Conservation (phyloP, 2,888 invertebrate genomes). For the Machimus atricapillus region DNA sequence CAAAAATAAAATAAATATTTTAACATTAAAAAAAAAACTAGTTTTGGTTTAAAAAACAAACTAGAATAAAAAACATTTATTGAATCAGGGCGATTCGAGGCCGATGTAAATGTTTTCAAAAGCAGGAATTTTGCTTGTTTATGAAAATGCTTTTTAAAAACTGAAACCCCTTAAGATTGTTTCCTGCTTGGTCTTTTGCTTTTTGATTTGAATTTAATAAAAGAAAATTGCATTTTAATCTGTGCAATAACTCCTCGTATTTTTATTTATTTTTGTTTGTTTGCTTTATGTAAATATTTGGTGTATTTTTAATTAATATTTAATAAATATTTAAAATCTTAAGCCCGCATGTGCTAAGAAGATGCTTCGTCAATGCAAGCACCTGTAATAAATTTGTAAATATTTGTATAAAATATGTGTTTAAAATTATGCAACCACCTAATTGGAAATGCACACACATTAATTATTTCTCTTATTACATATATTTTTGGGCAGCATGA, state of each 20-base stretch:
- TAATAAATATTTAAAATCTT: background rate
- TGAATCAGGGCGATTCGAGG: background rate
- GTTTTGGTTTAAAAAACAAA: background rate
- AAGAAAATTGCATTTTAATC: background rate
- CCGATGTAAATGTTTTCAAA: background rate
- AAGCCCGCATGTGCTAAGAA: background rate
- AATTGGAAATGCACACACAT: background rate
- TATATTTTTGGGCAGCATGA: no score
- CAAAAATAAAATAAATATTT: background rate
- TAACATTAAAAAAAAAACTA: background rate
- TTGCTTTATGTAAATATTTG: background rate
- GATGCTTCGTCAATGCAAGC: background rate
- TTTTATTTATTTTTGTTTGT: background rate
- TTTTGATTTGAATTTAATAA: background rate
- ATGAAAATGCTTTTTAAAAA: background rate
- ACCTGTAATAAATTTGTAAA: background rate
- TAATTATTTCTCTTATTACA: background rate
- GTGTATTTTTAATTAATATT: background rate
- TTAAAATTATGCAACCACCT: background rate
- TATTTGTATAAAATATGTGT: background rate
- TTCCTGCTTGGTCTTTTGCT: background rate
- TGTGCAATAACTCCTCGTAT: background rate
- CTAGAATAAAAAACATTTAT: background rate
- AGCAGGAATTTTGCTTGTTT: background rate
- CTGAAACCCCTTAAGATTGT: background rate